phyloP scores from a whole-genome alignment of 2,113 vertebrate species.

The Phocoena sinus region DNA sequence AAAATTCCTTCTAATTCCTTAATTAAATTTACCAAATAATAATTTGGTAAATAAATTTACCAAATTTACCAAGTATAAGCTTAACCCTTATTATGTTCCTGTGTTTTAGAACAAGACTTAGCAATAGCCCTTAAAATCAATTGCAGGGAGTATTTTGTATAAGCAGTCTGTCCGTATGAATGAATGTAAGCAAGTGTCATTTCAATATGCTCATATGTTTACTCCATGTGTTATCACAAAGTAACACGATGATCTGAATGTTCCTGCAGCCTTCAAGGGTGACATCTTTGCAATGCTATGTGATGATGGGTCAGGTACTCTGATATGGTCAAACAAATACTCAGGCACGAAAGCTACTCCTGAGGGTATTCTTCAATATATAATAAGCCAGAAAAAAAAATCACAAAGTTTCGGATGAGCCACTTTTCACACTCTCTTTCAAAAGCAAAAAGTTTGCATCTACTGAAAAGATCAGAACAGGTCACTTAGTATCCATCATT shows the following conservation, averaged over 20 bases:
- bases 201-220: background rate
- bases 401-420: background rate
- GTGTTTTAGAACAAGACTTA: background rate
- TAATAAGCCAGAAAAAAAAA: background rate
- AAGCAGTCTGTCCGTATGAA: background rate
- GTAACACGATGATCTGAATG: background rate
- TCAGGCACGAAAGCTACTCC: background rate
- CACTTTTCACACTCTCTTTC: background rate
- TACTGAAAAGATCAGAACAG: background rate
- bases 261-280: background rate
- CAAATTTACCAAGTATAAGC: too few relatives aligned
- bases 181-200: background rate
- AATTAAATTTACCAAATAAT: background rate
- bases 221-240: background rate
- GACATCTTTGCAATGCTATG: background rate
- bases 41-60: too few relatives aligned
- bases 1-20: background rate
- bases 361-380: background rate
- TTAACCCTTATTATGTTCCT: background rate
- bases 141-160: background rate
- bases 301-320: background rate
- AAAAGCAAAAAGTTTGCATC: background rate
- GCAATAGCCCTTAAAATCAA: background rate
- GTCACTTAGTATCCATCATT: background rate
- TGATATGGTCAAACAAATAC: background rate